phyloP scores from a whole-genome alignment of 1,140 invertebrate genomes.

The Diorhabda sublineata region DNA sequence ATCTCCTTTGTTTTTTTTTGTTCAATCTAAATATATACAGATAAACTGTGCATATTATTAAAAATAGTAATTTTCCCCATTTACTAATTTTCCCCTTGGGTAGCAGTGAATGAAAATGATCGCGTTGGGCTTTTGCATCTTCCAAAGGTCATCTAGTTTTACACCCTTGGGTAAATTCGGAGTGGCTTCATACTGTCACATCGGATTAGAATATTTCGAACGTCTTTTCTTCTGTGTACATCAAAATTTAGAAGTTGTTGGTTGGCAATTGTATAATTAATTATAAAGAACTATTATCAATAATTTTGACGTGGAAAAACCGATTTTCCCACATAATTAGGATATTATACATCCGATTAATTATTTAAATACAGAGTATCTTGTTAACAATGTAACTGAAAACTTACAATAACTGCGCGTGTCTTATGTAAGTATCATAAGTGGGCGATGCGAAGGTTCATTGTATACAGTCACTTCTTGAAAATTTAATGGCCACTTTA shows the following conservation, averaged over 20 bases:
- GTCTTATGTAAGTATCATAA: not conserved
- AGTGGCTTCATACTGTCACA: not conserved
- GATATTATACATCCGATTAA: not conserved
- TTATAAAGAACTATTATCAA: too few relatives aligned
- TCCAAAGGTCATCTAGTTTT: conserved; percentile 1
- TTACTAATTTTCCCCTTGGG: not conserved
- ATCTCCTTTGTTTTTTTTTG: too few relatives aligned
- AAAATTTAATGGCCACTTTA: conserved; percentile 25
- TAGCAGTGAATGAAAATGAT: not conserved
- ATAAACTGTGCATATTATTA: too few relatives aligned
- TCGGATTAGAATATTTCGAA: too few relatives aligned
- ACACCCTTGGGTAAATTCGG: not conserved
- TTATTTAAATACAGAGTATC: not conserved
- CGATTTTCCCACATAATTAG: too few relatives aligned
- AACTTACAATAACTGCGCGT: not conserved
- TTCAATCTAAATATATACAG: too few relatives aligned
- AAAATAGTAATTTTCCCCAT: not conserved
- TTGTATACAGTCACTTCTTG: conserved; percentile 19
- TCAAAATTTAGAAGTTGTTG: too few relatives aligned
- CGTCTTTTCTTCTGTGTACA: too few relatives aligned
- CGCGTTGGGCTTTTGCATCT: not conserved
- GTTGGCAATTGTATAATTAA: too few relatives aligned
- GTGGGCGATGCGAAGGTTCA: conserved; percentile 1
- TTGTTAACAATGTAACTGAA: not conserved
- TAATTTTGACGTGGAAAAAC: too few relatives aligned